phyloP scores from a whole-genome alignment of 2,113 vertebrate genomes.

The Steatornis caripensis region DNA sequence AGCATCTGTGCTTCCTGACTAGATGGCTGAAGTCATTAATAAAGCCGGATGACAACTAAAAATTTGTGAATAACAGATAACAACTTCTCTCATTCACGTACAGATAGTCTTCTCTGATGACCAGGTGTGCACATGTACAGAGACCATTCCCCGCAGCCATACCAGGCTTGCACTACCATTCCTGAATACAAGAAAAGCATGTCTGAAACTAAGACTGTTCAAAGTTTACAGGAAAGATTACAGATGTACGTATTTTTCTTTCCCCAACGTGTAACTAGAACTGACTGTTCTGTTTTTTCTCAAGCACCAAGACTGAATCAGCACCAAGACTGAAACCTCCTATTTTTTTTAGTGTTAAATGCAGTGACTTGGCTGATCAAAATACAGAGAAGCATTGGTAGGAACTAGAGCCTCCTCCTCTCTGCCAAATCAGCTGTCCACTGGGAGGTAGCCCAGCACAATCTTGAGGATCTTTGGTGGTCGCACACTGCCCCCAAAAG shows the following conservation, averaged over 20 bases:
- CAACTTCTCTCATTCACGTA: not conserved
- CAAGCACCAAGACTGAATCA: not conserved
- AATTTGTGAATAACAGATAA: not conserved
- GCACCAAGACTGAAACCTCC: not conserved
- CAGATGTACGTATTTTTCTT: not conserved
- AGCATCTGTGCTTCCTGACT: conserved; percentile 33
- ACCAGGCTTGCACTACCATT: not conserved
- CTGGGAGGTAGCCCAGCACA: not conserved
- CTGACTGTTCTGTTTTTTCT: not conserved
- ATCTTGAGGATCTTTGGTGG: not conserved
- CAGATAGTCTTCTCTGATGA: not conserved
- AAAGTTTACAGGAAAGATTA: not conserved
- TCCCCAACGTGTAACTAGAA: not conserved
- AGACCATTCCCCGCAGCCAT: not conserved
- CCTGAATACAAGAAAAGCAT: not conserved
- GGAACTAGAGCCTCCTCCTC: not conserved
- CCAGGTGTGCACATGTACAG: not conserved
- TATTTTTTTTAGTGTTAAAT: not conserved
- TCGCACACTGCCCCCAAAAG: not conserved
- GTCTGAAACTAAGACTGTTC: not conserved
- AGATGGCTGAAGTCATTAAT: not conserved
- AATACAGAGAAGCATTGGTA: not conserved
- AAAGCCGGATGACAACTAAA: not conserved
- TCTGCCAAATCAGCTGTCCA: not conserved
- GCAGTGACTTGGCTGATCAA: not conserved